Conservation (phyloP, 2,113 vertebrate genomes). For the Mastomys coucha region DNA sequence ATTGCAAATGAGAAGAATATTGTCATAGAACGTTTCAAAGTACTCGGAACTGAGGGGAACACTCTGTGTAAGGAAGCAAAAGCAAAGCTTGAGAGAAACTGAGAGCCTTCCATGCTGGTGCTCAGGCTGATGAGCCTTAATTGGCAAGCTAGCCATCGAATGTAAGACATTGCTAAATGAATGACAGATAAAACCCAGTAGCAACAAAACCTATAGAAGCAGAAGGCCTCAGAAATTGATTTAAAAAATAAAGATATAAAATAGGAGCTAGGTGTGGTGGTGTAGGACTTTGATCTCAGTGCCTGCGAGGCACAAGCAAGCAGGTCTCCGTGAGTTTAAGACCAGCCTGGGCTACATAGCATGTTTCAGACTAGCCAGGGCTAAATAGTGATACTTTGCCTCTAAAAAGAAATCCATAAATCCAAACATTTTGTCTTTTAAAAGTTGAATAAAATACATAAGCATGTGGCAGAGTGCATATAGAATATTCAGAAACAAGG, state of each 20-base stretch:
- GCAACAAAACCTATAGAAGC: neutral
- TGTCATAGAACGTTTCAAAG: neutral
- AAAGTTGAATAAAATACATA: slow-evolving; percentile 43
- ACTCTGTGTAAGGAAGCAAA: neutral
- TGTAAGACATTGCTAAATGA: neutral
- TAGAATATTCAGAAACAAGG: neutral
- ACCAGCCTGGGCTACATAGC: neutral
- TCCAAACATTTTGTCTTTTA: neutral
- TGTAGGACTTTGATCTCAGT: neutral
- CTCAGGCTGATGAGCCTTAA: neutral
- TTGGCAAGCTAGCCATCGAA: neutral
- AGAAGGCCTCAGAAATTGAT: neutral
- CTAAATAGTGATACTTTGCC: neutral
- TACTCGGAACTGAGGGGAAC: slow-evolving; percentile 15
- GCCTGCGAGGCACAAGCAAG: neutral
- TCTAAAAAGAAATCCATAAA: neutral
- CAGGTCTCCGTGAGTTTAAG: neutral
- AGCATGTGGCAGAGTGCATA: neutral
- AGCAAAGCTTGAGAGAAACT: neutral
- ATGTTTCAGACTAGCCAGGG: neutral
- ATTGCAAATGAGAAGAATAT: slow-evolving; percentile 27
- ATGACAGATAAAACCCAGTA: neutral
- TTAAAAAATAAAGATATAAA: slow-evolving; percentile 40
- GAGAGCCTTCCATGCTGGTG: neutral
- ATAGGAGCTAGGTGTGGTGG: neutral